Evolutionary conservation across 1,140 invertebrate species (phyloP), one percentile per base, ranked within the genome.

Genomic region (Ptiloglossa arizonensis): DNA sequence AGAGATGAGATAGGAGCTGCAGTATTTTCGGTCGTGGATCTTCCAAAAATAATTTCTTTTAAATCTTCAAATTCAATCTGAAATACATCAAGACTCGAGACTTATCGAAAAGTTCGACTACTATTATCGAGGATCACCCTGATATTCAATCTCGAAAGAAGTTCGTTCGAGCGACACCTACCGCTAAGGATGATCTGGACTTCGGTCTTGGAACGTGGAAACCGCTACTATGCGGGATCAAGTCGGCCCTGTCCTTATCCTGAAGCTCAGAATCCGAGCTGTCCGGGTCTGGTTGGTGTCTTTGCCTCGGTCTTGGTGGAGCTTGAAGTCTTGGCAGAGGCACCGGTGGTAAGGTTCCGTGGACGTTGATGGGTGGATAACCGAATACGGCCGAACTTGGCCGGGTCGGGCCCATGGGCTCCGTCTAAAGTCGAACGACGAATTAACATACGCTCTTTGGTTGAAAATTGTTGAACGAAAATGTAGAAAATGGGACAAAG

Each of bases 301-400:
- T 88, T 35, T 88, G 90, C 32, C 90, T 86, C 1, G 89, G 71
- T 64, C 91, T 87, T 1, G 89, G 88, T 6, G 90, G 90, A 1
- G 90, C 89, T 79, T 93, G 91, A 1, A 95, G 89, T 64, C 95
- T 87, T 46, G 96, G 96, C 82, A 97, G 86, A 27, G 96, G 96
- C 35, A 97, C 95, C 3, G 96, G 96, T 0, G 96, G 96, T 48
- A 95, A 86, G 22, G 94, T 95, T 67, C 95, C 94, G 71, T 94
- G 94, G 60, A 94, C 88, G 32, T 92, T 94, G 79, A 94, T 88
- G 2, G 94, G 95, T 15, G 96, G 96, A 89, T 97, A 97, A 1
- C 95, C 95, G 87, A 96, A 97, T 94, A 97, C 94, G 1, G 96
- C 96, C 11, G 96, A 97, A n/a, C 96, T 96, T 0, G 96, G 96